phyloP scores from a whole-genome alignment of 37 sponge, comb jelly and placozoan genomes.

The Ephydatia muelleri region DNA sequence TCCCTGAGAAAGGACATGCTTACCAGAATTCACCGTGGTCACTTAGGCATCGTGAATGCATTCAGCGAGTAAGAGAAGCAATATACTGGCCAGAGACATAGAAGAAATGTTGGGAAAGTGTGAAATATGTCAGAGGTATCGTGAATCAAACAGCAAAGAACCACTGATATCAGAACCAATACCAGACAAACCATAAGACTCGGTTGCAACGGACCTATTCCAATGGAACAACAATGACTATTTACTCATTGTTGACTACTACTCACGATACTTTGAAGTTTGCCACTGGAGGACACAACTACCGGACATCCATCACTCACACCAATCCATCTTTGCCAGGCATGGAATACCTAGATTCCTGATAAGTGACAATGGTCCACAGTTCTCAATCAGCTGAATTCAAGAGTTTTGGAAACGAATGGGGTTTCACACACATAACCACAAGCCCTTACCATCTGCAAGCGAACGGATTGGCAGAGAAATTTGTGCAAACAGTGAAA shows the following conservation, averaged over 20 bases:
- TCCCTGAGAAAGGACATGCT: constrained; percentile 19
- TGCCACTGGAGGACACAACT: constrained; percentile 15
- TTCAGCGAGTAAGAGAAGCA: constrained; percentile 20
- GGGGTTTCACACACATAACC: constrained; percentile 54
- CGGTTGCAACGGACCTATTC: constrained; percentile 55
- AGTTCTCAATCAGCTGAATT: constrained; percentile 43
- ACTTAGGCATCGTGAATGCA: constrained; percentile 43
- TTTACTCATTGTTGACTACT: constrained; percentile 64
- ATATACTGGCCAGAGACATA: constrained; percentile 52
- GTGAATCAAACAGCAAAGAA: constrained; percentile 25
- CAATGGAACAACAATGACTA: constrained; percentile 29
- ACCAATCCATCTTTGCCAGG: constrained; percentile 35
- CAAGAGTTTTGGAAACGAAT: constrained; percentile 30
- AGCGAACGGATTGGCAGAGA: constrained; percentile 69
- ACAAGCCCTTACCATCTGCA: constrained; percentile 61
- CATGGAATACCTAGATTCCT: constrained; percentile 65
- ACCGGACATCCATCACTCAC: constrained; percentile 34
- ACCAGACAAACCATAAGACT: constrained; percentile 59
- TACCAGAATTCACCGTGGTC: constrained; percentile 38
- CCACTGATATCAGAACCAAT: constrained; percentile 17
- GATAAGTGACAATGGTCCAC: constrained; percentile 75
- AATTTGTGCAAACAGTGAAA: constrained; percentile 42
- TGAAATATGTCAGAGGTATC: constrained; percentile 12
- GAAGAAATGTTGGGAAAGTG: constrained; percentile 36
- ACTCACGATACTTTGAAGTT: constrained; percentile 68